Percentiles rank a stretch among this genome's conserved stretches.
phyloP scores from a whole-genome alignment of 2,888 invertebrate species.

The Apodemia zela region DNA sequence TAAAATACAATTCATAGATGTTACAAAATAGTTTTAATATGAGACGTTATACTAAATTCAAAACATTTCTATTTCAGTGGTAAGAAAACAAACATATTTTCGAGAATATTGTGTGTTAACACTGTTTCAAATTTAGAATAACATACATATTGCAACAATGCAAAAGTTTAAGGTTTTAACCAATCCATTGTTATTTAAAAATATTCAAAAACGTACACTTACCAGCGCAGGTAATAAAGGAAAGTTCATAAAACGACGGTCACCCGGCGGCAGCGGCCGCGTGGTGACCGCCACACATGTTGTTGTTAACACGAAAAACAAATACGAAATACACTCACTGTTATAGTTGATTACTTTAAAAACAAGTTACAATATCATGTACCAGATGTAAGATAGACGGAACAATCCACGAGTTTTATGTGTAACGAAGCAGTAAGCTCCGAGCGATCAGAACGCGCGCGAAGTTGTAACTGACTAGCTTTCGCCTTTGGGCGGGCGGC shows the following conservation, averaged over 20 bases:
- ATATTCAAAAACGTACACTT: slow-evolving; percentile 40
- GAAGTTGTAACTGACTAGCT: slow-evolving; percentile 43
- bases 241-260: slow-evolving; percentile 41
- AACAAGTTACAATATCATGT: slow-evolving; percentile 5
- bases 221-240: slow-evolving; percentile 55
- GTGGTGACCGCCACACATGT: slow-evolving; percentile 56
- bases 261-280: slow-evolving; percentile 58
- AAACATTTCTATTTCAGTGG: not conserved
- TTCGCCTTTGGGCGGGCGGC: slow-evolving; percentile 53
- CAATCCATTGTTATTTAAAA: not conserved
- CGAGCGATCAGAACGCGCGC: slow-evolving; percentile 36
- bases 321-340: slow-evolving; percentile 15
- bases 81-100: not conserved
- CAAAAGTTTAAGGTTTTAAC: not conserved
- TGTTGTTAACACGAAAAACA: slow-evolving; percentile 35
- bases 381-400: not conserved
- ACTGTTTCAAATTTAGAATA: slow-evolving; percentile 5
- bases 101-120: not conserved
- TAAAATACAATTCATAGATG: not conserved
- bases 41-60: not conserved
- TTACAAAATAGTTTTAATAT: not conserved
- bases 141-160: not conserved
- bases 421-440: slow-evolving; percentile 36
- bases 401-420: slow-evolving; percentile 37
- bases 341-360: not conserved